Evolutionary conservation across 2,797 vertebrate species (phyloP), one percentile per base, ranked within the genome.

Genomic region (Sphaeramia orbicularis): DNA sequence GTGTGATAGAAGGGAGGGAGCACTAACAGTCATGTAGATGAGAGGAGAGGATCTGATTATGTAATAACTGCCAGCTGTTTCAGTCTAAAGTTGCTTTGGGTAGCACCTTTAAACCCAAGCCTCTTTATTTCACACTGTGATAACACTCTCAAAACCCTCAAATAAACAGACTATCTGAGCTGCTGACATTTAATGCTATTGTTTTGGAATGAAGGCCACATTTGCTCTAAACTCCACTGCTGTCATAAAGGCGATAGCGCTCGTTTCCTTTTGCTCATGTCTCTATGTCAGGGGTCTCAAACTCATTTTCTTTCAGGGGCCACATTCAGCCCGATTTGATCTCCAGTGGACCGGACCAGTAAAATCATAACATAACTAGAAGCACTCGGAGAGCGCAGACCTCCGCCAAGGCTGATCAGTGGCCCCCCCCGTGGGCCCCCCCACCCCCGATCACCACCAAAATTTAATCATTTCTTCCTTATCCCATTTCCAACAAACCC

Each of bases 11-110:
- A 60, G 37, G 6, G 47, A 65, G 59, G 48, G 45, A 42, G 68
- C 58, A 27, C 24, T 27, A 18, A 15, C 59, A 14, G 50, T 19
- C 36, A 52, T 69, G 19, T 72, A 57, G 58, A 76, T 66, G 67
- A 67, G 58, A 53, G n/a, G 42, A 65, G 47, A 53, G 35, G 16
- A 55, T 60, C 36, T 56, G 37, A 35, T 65, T 75, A 65, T 74
- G 68, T 52, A 78, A 83, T 66, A 62, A 59, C 61, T 51, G 30
- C 37, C 65, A 38, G 4, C 41, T 60, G 55, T 49, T 35, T 27
- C 12, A 38, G 51, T 71, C 21, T 69, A 44, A 69, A 72, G 65
- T 54, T 80, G 50, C 47, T 27, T 18, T n/a, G 43, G 49, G 48
- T 11, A 18, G 53, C 53, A 62, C 13, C 54, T 72, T 63, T n/a